Evolutionary conservation across 2,113 vertebrate genomes (phyloP), one percentile per base, ranked within the genome.

Genomic region (Notothenia coriiceps): DNA sequence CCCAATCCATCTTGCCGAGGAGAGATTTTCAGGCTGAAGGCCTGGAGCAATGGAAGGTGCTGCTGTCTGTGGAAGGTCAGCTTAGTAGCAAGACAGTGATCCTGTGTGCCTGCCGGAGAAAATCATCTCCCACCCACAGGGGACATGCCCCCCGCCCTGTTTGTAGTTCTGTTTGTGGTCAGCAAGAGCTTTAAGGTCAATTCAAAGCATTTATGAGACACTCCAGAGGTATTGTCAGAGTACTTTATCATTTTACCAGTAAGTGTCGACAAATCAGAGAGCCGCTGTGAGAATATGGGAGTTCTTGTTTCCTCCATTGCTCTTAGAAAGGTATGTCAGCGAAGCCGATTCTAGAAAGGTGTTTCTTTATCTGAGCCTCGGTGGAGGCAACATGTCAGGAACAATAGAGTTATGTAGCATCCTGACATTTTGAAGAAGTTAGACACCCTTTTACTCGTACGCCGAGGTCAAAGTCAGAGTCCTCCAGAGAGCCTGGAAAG

Each of bases 41-140:
- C 92, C 88, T 63, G 71, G 67, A 91, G 92, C 86, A 77, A 79
- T 86, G 81, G 69, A 86, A 73, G 86, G 89, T 92, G 90, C 85
- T 92, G 86, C 86, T 72, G 83, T 83, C 85, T 82, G 81, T 68
- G 76, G 86, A 88, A 86, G 93, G 91, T 94, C 93, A 92, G 80
- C 25, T 61, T 71, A 78, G 72, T 64, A 83, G 74, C 72, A 82
- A 79, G 86, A 87, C 85, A 85, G 84, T 79, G 85, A 89, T 89
- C 85, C 88, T 79, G 80, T 90, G 84, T 86, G 85, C 79, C 86
- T 89, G 74, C 78, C 74, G 22, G 72, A 90, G 71, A 92, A 90
- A 86, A 88, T 88, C 82, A 84, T 88, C 88, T 63, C 80, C 77
- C 72, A 40, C 70, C 86, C 86, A 70, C 79, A 63, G 67, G 87